Evolutionary conservation across 2,888 invertebrate species (phyloP).

Genomic region (Apodemia duryi): DNA sequence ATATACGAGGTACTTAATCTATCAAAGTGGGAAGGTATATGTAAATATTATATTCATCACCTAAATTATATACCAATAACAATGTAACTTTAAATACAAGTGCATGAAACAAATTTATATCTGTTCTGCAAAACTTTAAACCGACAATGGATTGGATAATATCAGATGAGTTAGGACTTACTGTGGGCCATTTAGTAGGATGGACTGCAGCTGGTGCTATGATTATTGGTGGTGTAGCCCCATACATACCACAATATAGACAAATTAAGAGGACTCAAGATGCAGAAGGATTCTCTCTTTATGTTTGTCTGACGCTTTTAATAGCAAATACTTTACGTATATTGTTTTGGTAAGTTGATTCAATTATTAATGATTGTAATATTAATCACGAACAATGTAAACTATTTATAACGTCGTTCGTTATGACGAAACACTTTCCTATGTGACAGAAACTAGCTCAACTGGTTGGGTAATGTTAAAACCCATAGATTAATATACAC

Average conservation of each 20-base stretch:
- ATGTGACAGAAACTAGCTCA: no score
- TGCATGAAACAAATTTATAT: neutral
- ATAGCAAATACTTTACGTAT: constrained; percentile 98
- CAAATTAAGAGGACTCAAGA: constrained; percentile 95
- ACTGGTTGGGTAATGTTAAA: no score
- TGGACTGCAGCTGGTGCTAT: constrained; percentile 92
- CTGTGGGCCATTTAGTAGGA: constrained; percentile 86
- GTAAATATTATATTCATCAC: no score
- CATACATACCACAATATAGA: constrained; percentile 97
- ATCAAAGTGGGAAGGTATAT: no score
- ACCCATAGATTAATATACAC: no score
- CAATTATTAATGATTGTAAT: neutral
- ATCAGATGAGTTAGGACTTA: constrained; percentile 85
- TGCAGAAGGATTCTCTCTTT: constrained; percentile 97
- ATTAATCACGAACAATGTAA: no score
- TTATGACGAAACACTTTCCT: no score
- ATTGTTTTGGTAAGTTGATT: constrained; percentile 93
- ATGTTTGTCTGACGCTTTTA: constrained; percentile 96
- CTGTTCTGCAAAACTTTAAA: constrained; percentile 15
- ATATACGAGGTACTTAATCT: no score
- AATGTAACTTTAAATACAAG: neutral
- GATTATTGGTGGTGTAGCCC: constrained; percentile 96
- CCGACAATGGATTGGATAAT: constrained; percentile 86
- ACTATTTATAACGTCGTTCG: no score
- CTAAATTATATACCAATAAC: neutral